Base-by-base conservation (phyloP, 2,797 vertebrate species). In the Mormyrus hasselquistii region DNA sequence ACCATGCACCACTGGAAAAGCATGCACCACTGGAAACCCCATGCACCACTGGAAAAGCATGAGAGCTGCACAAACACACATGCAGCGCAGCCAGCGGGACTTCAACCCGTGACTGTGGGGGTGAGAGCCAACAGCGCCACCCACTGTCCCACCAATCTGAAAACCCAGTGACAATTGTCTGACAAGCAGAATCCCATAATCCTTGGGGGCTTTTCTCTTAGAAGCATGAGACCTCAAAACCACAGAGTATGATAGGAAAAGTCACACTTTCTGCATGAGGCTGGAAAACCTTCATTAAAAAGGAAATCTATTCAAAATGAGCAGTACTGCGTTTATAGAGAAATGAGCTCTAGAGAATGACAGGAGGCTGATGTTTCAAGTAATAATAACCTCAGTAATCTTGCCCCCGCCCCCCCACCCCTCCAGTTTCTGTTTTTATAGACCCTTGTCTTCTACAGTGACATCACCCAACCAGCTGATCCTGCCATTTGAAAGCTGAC, bases 401-500 rank as follows among this genome's bases (percentile, higher is more conserved):
- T 25, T 29, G 83, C 3, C 2, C 47, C 1, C 0, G 4, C n/a
- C 2, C 6, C 19, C 4, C 3, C 52, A 50, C 14, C 14, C 25
- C 19, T 3, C 29, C 29, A 1, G 50, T 62, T 59, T 57, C 3
- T 57, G 52, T 83, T 84, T 38, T 34, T 16, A 50, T 44, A 88
- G 65, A 14, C 22, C 41, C 73, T 53, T 87, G 22, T 62, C 47
- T 87, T 82, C 38, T 88, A 12, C 14, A 82, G 89, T 59, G 86
- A 87, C 73, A 87, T 62, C 73, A 88, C 25, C 41, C 7, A 5
- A n/a, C 19, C 79, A 86, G 59, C 62, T 90, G 87, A 14, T 50
- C 9, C 38, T 49, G 89, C 44, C 65, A 89, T 65, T 38, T 41
- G 88, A 87, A 89, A 87, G 69, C 83, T 83, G 84, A 90, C 47